Conservation (phyloP, 2,888 invertebrate genomes). For the Agriopis leucophaearia region DNA sequence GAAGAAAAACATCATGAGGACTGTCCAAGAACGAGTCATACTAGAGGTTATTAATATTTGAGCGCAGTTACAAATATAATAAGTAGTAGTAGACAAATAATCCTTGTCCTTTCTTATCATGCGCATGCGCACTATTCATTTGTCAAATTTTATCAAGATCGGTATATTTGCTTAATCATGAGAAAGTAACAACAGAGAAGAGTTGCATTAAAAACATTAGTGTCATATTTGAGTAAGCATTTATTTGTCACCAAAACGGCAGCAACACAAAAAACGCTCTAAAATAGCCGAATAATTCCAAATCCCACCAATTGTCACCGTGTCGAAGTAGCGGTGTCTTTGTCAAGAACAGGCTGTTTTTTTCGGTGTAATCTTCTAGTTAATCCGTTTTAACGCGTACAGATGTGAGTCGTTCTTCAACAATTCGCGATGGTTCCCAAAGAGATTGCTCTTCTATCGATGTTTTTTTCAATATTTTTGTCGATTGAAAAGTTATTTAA, state of each 20-base stretch:
- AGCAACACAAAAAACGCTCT: constrained; percentile 65
- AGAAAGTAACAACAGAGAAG: no score
- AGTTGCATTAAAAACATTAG: no score
- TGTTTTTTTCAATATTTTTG: constrained; percentile 32
- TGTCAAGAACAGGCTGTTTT: constrained; percentile 68
- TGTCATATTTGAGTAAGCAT: not conserved
- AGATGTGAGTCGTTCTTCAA: constrained; percentile 71
- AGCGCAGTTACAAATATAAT: no score
- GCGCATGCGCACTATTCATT: no score
- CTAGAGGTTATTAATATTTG: no score
- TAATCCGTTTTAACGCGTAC: constrained; percentile 85
- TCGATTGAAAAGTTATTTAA: not conserved
- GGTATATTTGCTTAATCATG: no score
- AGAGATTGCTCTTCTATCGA: constrained; percentile 53
- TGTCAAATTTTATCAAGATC: no score
- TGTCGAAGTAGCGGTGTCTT: constrained; percentile 80
- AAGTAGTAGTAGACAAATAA: no score
- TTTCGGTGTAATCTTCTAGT: constrained; percentile 79
- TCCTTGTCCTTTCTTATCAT: no score
- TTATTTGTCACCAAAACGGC: constrained; percentile 56
- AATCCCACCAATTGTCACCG: constrained; percentile 81
- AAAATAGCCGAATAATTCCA: constrained; percentile 77
- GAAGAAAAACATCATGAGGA: no score
- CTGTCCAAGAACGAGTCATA: no score
- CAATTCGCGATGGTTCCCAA: constrained; percentile 60